Base-by-base conservation (phyloP, 2,113 vertebrate genomes). In the Genyomyrus donnyi region DNA sequence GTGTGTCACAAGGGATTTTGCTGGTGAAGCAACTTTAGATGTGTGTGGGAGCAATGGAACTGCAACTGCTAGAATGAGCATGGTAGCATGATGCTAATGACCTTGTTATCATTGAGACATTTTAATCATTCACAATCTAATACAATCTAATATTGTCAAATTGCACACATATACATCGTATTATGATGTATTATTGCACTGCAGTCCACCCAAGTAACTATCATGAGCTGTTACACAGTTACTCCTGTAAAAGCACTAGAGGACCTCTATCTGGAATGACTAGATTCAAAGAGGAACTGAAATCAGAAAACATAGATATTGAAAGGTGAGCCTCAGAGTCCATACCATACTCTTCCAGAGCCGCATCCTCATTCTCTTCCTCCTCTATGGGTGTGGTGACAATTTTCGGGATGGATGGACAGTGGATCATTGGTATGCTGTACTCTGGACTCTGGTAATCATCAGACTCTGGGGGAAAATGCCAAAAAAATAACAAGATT, bases 381-480 rank as follows among this genome's bases (percentile, higher is more conserved):
- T 96, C 95, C 92, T 94, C 95, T 90, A 95, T 95, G 91, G 95
- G 90, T 0, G 94, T 95, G 89, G 94, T 95, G 93, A 95, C 93
- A 58, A 95, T 95, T 93, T 94, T 95, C 5, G 96, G 95, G 46
- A 96, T 94, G 46, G 92, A 56, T 50, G 90, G 89, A 88, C 94
- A 92, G 0, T 94, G 94, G 89, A 90, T 90, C 11, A 94, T 66
- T 7, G 93, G 93, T 92, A 94, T 85, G 92, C 88, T 94, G 88
- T 89, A 70, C 24, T 95, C 94, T 45, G 83, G 89, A 89, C 92
- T 91, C 42, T 39, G 92, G 92, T 94, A 93, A 17, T 90, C n/a
- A 15, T 46, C 58, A 45, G 93, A 92, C 39, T 93, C 86, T 92
- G 85, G 53, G 90, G n/a, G 35, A 46, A 85, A 7, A 88, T 3